Evolutionary conservation across 2,888 invertebrate species (phyloP).

Genomic region (Tiliacea aurago): DNA sequence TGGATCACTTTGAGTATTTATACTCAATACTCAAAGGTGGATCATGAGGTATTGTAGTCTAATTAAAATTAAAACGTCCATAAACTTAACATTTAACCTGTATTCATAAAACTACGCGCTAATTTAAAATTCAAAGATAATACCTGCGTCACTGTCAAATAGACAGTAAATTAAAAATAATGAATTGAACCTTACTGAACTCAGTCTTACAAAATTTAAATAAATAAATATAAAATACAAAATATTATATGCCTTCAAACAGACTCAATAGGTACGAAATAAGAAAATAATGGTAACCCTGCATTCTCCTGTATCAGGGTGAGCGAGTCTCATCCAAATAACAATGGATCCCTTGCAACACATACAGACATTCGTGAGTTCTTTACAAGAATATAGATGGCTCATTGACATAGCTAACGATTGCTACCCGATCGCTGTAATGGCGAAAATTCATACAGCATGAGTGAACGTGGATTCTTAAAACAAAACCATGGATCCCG

Average conservation of each 20-base stretch:
- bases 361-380: conserved; percentile 74
- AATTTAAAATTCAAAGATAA: conserved; percentile 33
- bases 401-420: conserved; percentile 81
- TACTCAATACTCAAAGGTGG: too few relatives aligned
- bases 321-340: conserved; percentile 47
- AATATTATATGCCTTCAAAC: conserved; percentile 26
- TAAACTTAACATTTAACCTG: conserved; percentile 49
- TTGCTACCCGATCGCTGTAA: conserved; percentile 80
- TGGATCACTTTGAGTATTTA: too few relatives aligned
- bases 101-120: neutral
- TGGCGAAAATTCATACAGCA: conserved; percentile 83
- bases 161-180: conserved; percentile 43
- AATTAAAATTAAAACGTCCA: conserved; percentile 16
- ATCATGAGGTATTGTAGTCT: neutral
- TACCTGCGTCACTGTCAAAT: conserved; percentile 44
- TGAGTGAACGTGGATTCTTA: conserved; percentile 40
- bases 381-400: conserved; percentile 83
- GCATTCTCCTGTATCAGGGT: conserved; percentile 25
- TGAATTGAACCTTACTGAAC: conserved; percentile 40
- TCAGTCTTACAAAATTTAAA: conserved; percentile 37
- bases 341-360: conserved; percentile 80
- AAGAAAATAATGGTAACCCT: conserved; percentile 50
- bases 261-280: conserved; percentile 2
- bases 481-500: neutral
- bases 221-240: conserved; percentile 30